Percentiles rank a stretch among this genome's conserved stretches.
phyloP scores from a whole-genome alignment of 2,113 vertebrate genomes.

The Mionectes macconnelli region DNA sequence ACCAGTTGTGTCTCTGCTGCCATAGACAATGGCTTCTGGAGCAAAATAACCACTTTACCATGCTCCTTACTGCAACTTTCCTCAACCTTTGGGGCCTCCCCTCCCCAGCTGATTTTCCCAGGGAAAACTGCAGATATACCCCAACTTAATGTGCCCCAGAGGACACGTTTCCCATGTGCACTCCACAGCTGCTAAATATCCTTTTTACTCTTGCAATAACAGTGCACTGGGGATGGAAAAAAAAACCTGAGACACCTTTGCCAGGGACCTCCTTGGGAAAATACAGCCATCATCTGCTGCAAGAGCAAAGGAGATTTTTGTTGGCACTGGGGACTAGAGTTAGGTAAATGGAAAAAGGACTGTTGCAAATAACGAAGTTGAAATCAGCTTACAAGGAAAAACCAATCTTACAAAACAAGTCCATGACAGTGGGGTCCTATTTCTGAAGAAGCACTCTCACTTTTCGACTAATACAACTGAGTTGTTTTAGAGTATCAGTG shows the following conservation, averaged over 20 bases:
- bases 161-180: neutral
- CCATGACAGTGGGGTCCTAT: neutral
- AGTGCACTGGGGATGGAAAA: neutral
- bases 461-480: neutral
- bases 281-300: neutral
- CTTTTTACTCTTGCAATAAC: neutral
- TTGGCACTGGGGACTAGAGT: neutral
- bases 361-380: neutral
- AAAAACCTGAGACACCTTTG: neutral
- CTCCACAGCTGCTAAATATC: neutral
- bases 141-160: neutral
- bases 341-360: neutral
- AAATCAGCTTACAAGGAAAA: neutral
- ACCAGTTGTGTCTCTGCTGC: rapidly evolving
- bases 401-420: neutral
- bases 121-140: neutral
- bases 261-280: neutral
- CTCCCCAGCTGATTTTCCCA: neutral
- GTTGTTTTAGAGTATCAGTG: neutral
- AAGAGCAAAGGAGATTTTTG: neutral
- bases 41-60: neutral
- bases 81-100: neutral
- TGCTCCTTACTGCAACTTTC: neutral
- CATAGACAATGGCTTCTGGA: neutral
- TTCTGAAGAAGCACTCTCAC: neutral